Conservation (phyloP, 2,113 vertebrate species). For the Glaucomys volans region DNA sequence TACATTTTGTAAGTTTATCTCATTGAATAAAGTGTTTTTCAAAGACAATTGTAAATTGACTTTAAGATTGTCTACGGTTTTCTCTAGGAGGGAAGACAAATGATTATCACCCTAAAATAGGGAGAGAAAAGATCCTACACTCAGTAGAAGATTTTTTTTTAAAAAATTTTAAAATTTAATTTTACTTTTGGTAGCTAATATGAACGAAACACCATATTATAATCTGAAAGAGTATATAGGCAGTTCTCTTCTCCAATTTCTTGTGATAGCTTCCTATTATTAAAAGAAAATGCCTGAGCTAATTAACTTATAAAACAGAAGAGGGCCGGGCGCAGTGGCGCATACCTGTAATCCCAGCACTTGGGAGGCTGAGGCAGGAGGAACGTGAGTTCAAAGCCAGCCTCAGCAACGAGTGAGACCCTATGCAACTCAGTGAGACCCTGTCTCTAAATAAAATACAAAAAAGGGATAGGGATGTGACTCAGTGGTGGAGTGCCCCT, state of each 20-base stretch:
- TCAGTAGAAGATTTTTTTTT: neutral
- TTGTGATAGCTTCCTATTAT: neutral
- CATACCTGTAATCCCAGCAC: too few relatives aligned
- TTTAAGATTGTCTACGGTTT: neutral
- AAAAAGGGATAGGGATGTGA: too few relatives aligned
- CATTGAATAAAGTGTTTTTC: slow-evolving; percentile 20
- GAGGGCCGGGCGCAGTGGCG: too few relatives aligned
- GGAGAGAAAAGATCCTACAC: neutral
- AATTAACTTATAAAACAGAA: neutral
- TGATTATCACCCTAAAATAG: neutral
- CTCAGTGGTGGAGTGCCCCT: too few relatives aligned
- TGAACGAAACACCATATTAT: neutral
- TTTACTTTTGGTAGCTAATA: neutral
- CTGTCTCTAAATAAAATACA: too few relatives aligned
- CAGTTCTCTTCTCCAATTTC: neutral
- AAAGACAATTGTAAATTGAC: neutral
- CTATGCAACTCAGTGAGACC: too few relatives aligned
- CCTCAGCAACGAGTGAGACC: too few relatives aligned
- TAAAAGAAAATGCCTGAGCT: neutral
- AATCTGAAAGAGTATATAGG: neutral
- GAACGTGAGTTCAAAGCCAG: too few relatives aligned
- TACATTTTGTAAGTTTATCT: slow-evolving; percentile 23
- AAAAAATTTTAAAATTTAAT: neutral
- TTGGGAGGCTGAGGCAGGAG: too few relatives aligned
- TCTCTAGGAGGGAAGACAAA: neutral